Evolutionary conservation across 2,113 vertebrate genomes (phyloP).

Genomic region (Prunella himalayana): DNA sequence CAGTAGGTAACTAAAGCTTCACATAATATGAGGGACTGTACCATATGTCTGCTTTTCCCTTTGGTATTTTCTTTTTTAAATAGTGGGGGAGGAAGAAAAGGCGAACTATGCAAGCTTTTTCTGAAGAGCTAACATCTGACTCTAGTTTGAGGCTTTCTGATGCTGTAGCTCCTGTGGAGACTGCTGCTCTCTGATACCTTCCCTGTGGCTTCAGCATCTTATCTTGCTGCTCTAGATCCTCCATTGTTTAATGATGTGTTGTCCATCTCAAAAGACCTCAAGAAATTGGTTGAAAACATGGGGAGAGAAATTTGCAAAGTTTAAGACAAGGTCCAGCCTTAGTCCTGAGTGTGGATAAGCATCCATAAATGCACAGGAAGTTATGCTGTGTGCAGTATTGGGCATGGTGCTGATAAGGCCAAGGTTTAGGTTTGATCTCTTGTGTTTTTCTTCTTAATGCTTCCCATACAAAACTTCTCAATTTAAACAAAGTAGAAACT

Average conservation of each 20-base stretch:
- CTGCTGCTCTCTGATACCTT: not conserved
- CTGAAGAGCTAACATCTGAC: not conserved
- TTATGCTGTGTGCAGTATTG: not conserved
- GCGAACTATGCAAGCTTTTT: not conserved
- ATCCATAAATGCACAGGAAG: not conserved
- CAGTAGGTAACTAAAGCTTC: not conserved
- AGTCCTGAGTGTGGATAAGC: not conserved
- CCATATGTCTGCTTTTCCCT: not conserved
- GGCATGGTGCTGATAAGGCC: not conserved
- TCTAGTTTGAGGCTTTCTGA: not conserved
- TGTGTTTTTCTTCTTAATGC: not conserved
- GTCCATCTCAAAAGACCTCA: not conserved
- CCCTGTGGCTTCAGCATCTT: not conserved
- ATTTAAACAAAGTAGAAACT: not conserved
- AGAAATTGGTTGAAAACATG: not conserved
- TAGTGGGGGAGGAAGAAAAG: not conserved
- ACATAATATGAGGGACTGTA: not conserved
- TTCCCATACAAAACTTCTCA: not conserved
- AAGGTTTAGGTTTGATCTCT: not conserved
- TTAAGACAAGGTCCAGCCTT: not conserved
- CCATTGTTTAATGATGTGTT: not conserved
- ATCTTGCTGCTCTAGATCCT: not conserved
- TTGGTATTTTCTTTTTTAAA: not conserved
- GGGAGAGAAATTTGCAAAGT: not conserved
- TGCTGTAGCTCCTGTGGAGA: not conserved